Evolutionary conservation across 2,113 vertebrate genomes (phyloP).

Genomic region (Perccottus glenii): DNA sequence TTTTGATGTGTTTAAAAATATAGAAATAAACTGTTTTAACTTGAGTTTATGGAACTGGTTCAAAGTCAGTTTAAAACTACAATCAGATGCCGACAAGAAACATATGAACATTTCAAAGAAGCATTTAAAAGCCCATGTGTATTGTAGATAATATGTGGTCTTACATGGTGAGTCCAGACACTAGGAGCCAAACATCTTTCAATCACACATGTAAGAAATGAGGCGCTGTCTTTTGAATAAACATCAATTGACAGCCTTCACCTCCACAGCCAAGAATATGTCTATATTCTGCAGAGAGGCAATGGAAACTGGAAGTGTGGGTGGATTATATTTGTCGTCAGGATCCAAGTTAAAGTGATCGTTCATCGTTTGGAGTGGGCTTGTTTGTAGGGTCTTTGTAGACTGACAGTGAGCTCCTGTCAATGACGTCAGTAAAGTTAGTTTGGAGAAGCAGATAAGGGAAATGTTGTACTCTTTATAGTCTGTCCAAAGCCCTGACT

Average conservation of each 20-base stretch:
- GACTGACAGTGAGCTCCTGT: neutral
- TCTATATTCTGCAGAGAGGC: neutral
- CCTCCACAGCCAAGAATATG: neutral
- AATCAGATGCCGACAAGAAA: neutral
- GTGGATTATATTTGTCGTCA: neutral
- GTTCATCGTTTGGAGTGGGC: neutral
- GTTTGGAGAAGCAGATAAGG: too few species aligned
- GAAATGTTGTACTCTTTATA: too few species aligned
- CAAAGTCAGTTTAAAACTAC: neutral
- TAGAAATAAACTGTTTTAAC: neutral
- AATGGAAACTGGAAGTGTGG: neutral
- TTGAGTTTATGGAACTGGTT: neutral
- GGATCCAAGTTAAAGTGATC: neutral
- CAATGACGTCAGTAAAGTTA: neutral
- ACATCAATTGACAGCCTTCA: neutral
- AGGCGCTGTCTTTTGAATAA: neutral
- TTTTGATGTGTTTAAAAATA: neutral
- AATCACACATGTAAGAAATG: neutral
- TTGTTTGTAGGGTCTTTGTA: neutral
- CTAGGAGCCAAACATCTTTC: conserved; percentile 6
- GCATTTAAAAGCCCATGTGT: neutral
- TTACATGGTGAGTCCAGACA: neutral
- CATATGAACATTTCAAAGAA: neutral
- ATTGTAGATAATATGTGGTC: neutral
- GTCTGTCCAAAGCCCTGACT: too few species aligned